Evolutionary conservation across 2,113 vertebrate species (phyloP).

Genomic region (Marmota monax): DNA sequence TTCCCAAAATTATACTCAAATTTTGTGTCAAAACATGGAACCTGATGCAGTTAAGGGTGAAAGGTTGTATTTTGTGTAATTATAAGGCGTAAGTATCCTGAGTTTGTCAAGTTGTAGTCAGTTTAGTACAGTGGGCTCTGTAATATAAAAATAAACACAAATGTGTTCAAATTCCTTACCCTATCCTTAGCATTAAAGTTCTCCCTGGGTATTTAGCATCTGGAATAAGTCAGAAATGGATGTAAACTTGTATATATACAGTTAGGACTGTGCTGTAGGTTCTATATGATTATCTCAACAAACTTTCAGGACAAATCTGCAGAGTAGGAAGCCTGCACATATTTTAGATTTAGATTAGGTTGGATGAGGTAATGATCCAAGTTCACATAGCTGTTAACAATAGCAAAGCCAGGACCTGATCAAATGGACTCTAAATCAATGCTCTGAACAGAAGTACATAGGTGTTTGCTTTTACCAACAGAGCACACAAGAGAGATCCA

Average conservation of each 20-base stretch:
- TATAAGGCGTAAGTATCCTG: not conserved
- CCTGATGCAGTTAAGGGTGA: not conserved
- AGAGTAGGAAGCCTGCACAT: not conserved
- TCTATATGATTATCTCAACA: not conserved
- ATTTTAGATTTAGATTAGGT: not conserved
- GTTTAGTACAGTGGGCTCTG: not conserved
- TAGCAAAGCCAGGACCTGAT: not conserved
- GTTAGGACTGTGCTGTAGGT: not conserved
- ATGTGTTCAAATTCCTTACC: not conserved
- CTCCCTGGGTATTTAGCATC: not conserved
- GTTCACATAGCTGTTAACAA: not conserved
- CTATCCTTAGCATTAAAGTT: not conserved
- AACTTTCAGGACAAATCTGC: not conserved
- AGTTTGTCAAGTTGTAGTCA: not conserved
- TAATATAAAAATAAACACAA: conserved; percentile 7
- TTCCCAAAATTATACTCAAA: not conserved
- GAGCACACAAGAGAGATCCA: not conserved
- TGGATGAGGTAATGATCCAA: not conserved
- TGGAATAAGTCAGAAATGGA: not conserved
- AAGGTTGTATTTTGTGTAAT: not conserved
- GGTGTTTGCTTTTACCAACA: not conserved
- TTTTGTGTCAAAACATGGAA: not conserved
- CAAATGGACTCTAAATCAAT: not conserved
- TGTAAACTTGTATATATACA: not conserved
- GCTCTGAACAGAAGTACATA: not conserved